Base-by-base conservation (phyloP, 2,797 vertebrate species). In the Pagetopsis macropterus region DNA sequence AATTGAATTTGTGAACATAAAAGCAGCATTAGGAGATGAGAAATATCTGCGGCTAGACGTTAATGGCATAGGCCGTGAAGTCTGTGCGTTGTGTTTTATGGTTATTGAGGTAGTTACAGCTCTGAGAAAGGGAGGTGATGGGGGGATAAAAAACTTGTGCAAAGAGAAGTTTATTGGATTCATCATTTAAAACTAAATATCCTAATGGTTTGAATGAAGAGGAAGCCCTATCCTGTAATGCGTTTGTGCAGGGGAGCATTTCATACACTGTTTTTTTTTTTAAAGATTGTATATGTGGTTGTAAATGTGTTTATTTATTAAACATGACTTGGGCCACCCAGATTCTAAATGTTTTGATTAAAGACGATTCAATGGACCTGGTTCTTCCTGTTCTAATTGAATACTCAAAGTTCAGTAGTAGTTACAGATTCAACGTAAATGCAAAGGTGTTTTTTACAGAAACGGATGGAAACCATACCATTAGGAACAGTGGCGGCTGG, bases 51-150 rank as follows among this genome's bases (percentile, higher is more conserved):
- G 63, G 51, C 14, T 3, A 46, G 40, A 71, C 13, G 14, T 70
- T 49, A 70, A 77, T 70, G 65, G 74, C 72, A 79, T 51, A 85
- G 65, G 62, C 77, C 77, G 76, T 69, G 67, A 83, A 70, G 69
- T 66, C 65, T 62, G 57, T 31, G 45, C 3, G n/a, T 50, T 65
- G 65, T 74, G 57, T 70, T 82, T 82, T 81, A 79, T 78, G 77
- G 69, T 68, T 77, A 77, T 74, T 64, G 69, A 61, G 45, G 66
- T 72, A 69, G 65, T 76, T 81, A 71, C 49, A 56, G 41, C 58
- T 37, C 44, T 1, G 62, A 65, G 58, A 44, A 49, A 55, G n/a
- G 10, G 45, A 50, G 17, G 13, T 21, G 45, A 67, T 0, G 4
- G 13, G 33, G 33, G 21, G 13, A 70, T 64, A n/a, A 61, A 81